Percentiles rank a stretch among this genome's conserved stretches.
Conservation (phyloP, 2,888 invertebrate genomes). For the Acrocera orbiculus region DNA sequence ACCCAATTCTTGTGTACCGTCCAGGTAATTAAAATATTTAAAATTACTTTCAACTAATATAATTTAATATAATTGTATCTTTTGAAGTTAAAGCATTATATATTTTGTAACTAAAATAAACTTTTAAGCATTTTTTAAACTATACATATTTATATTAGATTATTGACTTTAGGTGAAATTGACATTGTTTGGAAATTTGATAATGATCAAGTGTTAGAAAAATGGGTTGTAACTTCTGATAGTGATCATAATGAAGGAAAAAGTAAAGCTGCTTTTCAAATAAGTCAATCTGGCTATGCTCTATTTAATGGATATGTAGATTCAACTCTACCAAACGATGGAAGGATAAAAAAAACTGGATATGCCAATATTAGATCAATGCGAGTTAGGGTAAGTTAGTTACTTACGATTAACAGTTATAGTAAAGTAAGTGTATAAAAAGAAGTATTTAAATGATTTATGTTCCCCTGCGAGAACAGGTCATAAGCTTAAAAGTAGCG, state of each 20-base stretch:
- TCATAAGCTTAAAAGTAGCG: too few relatives aligned
- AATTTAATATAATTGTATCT: too few relatives aligned
- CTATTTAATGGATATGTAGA: slow-evolving; percentile 54
- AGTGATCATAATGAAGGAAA: slow-evolving; percentile 65
- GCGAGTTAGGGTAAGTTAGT: slow-evolving; percentile 39
- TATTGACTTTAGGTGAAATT: slow-evolving; percentile 46
- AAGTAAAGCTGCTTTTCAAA: slow-evolving; percentile 46
- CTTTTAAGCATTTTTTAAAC: too few relatives aligned
- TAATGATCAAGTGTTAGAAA: slow-evolving; percentile 39
- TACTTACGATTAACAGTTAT: neutral
- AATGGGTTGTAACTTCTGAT: slow-evolving; percentile 61
- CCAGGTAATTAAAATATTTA: slow-evolving; percentile 34
- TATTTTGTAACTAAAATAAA: too few relatives aligned
- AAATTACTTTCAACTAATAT: too few relatives aligned
- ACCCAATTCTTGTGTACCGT: slow-evolving; percentile 37
- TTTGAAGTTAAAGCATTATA: too few relatives aligned
- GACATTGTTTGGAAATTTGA: slow-evolving; percentile 59
- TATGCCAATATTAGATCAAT: slow-evolving; percentile 64
- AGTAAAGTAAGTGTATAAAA: neutral
- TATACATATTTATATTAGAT: too few relatives aligned
- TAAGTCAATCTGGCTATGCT: slow-evolving; percentile 50
- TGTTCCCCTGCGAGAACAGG: too few relatives aligned
- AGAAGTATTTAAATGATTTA: neutral
- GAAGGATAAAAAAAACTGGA: slow-evolving; percentile 55
- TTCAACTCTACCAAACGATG: slow-evolving; percentile 61